These are phyloP conservation scores for Rhingia rostrata DNA, from an alignment of 2,888 invertebrate species.

Conservation along the genomic window DNA sequence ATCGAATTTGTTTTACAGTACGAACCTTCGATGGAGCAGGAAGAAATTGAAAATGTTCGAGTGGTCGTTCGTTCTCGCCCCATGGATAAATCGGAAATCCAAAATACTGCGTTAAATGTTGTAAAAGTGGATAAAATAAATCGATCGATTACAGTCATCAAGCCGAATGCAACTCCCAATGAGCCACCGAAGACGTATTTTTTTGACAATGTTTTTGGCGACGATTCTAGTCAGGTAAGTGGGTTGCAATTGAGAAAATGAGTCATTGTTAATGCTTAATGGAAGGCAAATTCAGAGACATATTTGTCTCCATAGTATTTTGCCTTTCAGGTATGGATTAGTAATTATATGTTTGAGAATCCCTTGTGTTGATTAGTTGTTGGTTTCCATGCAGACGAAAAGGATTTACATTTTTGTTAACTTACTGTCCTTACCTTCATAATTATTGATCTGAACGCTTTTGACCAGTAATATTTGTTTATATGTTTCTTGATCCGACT, in stretches of 20 bases:
- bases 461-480: no score
- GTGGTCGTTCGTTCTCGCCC: constrained; percentile 98
- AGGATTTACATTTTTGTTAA: no score
- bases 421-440: no score
- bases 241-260: background rate
- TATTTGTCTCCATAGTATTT: background rate
- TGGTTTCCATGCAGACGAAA: no score
- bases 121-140: constrained; percentile 90
- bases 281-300: background rate
- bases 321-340: no score
- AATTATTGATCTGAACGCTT: no score
- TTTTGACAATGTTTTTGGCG: constrained; percentile 97
- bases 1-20: constrained; percentile 31
- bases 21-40: constrained; percentile 76
- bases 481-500: no score
- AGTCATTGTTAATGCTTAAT: constrained; percentile 1
- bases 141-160: constrained; percentile 90
- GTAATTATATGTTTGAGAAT: no score
- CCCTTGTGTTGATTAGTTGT: no score
- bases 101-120: constrained; percentile 88
- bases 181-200: constrained; percentile 95
- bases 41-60: constrained; percentile 95
- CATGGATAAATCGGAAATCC: constrained; percentile 92
- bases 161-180: constrained; percentile 87
- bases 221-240: constrained; percentile 85